Percentiles rank a stretch among this genome's conserved stretches.
Evolutionary conservation across 2,797 vertebrate species (phyloP).

Genomic region (Argya squamiceps): DNA sequence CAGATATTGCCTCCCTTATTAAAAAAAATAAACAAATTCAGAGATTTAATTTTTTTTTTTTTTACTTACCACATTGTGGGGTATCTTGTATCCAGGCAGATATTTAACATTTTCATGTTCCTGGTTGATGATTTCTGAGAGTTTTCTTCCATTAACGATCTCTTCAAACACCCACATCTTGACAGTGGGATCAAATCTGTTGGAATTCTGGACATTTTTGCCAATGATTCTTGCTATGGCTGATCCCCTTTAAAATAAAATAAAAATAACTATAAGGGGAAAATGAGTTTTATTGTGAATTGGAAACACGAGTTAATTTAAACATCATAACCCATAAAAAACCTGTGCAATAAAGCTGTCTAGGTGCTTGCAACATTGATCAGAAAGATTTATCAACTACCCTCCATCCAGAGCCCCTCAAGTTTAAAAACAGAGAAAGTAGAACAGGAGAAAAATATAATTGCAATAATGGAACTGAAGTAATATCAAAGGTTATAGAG

Average conservation of each 20-base stretch:
- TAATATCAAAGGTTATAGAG: background rate
- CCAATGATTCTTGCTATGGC: conserved; percentile 86
- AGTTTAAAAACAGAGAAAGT: background rate
- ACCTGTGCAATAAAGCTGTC: background rate
- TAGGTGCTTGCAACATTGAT: background rate
- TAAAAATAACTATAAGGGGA: background rate
- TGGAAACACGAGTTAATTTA: background rate
- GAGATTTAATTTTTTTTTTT: background rate
- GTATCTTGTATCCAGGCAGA: conserved; percentile 82
- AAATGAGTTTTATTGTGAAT: background rate
- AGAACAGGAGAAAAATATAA: background rate
- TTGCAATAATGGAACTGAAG: background rate
- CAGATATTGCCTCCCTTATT: background rate
- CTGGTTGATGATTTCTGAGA: conserved; percentile 84
- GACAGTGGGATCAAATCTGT: conserved; percentile 80
- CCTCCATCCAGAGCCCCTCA: background rate
- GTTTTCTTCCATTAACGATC: conserved; percentile 77
- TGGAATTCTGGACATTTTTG: conserved; percentile 79
- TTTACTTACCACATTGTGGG: conserved; percentile 80
- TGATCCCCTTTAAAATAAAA: conserved; percentile 76
- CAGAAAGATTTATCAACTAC: background rate
- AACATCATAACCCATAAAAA: background rate
- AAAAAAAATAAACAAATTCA: background rate
- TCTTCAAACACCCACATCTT: conserved; percentile 89
- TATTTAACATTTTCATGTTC: conserved; percentile 87